A percentile compares a stretch with the other conserved stretches of the same genome.
Evolutionary conservation across 1,140 invertebrate genomes (phyloP).

Genomic region (Pentalonia nigronervosa): DNA sequence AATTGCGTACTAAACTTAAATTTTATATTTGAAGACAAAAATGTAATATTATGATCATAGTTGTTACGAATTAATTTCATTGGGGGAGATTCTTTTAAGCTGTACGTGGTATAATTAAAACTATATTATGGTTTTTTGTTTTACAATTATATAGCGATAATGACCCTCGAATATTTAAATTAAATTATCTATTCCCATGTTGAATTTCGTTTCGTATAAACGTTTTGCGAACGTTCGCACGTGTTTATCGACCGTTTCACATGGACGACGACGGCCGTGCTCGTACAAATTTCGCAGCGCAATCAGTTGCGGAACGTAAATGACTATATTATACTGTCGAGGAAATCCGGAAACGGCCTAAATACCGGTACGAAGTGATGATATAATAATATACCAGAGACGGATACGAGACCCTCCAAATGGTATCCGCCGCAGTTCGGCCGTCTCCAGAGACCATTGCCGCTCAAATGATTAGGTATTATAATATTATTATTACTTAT

Average conservation of each 20-base stretch:
- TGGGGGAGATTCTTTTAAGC: not conserved
- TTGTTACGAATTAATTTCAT: not conserved
- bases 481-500: not conserved
- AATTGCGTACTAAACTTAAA: not conserved
- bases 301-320: conserved; percentile 5
- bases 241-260: not conserved
- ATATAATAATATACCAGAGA: not conserved
- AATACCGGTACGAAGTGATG: not conserved
- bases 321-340: not conserved
- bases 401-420: not conserved
- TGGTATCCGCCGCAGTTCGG: not conserved
- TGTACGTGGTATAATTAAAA: not conserved
- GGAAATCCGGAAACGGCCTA: not conserved
- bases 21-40: not conserved
- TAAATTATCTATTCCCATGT: not conserved
- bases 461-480: not conserved
- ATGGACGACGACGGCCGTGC: not conserved
- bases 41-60: not conserved
- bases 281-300: not conserved
- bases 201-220: not conserved
- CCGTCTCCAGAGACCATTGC: not conserved
- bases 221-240: not conserved
- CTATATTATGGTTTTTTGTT: not conserved
- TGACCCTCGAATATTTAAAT: not conserved
- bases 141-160: not conserved